These are phyloP conservation scores for Lepus oiostolus DNA, from an alignment of 2,797 vertebrate genomes.

Conservation along the genomic window DNA sequence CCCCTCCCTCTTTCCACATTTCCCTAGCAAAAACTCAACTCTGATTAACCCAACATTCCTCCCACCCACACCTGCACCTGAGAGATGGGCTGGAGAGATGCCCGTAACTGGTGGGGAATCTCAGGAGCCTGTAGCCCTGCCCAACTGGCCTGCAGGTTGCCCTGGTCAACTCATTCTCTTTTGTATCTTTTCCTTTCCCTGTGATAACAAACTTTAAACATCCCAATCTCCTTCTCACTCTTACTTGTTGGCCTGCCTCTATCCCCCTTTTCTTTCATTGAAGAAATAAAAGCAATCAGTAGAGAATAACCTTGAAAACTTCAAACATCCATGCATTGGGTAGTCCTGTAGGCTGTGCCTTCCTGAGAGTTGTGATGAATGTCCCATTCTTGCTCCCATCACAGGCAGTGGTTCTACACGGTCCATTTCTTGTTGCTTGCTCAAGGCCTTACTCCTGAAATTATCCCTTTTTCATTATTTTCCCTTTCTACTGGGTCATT, in stretches of 20 bases:
- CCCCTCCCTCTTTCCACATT: not conserved
- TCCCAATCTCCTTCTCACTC: not conserved
- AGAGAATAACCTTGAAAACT: not conserved
- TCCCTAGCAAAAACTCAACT: not conserved
- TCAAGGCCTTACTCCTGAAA: not conserved
- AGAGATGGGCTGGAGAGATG: not conserved
- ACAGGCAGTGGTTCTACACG: not conserved
- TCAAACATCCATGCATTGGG: not conserved
- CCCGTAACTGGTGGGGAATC: not conserved
- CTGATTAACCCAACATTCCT: not conserved
- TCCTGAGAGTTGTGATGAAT: not conserved
- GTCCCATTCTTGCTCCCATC: not conserved
- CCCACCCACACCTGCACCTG: too few relatives aligned
- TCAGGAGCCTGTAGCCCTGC: not conserved
- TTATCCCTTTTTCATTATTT: not conserved
- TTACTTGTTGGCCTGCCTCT: not conserved
- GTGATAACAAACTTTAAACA: not conserved
- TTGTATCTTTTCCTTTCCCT: not conserved
- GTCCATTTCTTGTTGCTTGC: not conserved
- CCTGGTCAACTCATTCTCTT: not conserved
- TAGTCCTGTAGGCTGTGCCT: not conserved
- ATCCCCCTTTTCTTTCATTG: not conserved
- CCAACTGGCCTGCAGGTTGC: not conserved
- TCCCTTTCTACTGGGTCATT: not conserved
- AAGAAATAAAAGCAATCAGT: not conserved